Evolutionary conservation across 2,797 vertebrate genomes (phyloP).

Genomic region (Merluccius polli): DNA sequence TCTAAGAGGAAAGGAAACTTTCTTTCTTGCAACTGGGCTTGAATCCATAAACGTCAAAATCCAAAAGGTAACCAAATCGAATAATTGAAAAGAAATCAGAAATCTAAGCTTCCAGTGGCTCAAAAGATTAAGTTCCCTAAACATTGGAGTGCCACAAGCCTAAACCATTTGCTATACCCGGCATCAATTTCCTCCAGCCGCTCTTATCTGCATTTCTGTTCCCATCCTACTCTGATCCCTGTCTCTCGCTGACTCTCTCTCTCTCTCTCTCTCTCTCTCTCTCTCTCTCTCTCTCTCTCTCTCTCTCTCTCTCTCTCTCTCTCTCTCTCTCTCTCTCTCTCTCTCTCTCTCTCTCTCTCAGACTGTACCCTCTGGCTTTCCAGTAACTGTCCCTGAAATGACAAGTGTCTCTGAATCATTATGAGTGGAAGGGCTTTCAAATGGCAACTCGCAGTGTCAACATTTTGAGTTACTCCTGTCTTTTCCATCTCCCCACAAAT

Average conservation of each 20-base stretch:
- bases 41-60: conserved; percentile 23
- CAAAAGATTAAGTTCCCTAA: conserved; percentile 56
- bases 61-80: conserved; percentile 47
- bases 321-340: conserved; percentile 49
- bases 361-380: conserved; percentile 30
- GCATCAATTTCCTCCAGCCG: conserved; percentile 45
- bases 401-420: conserved; percentile 35
- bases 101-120: conserved; percentile 50
- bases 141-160: conserved; percentile 58
- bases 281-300: conserved; percentile 38
- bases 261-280: conserved; percentile 46
- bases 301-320: conserved; percentile 52
- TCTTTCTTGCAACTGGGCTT: background rate
- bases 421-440: conserved; percentile 41
- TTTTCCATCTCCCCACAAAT: conserved; percentile 43
- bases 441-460: conserved; percentile 40
- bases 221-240: conserved; percentile 20
- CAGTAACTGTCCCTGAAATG: conserved; percentile 14
- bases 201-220: conserved; percentile 23
- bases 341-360: conserved; percentile 16
- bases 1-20: background rate
- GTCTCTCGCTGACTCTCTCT: conserved; percentile 49
- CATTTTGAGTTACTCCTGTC: conserved; percentile 35
- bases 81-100: conserved; percentile 53
- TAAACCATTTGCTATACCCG: conserved; percentile 47